Evolutionary conservation across 2,113 vertebrate species (phyloP).

Genomic region (Eurystomus gularis): DNA sequence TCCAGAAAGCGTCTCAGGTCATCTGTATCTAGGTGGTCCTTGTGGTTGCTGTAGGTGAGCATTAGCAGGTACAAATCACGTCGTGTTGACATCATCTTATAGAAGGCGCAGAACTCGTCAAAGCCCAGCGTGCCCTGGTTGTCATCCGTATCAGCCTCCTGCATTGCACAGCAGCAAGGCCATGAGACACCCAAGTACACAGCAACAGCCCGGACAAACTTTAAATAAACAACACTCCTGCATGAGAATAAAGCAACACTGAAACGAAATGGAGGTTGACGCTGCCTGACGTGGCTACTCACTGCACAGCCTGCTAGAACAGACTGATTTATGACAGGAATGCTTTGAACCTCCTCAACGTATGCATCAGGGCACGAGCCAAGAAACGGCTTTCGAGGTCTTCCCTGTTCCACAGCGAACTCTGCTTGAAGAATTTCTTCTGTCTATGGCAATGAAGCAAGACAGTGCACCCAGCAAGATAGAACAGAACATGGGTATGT

Average conservation of each 20-base stretch:
- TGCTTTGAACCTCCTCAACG: neutral
- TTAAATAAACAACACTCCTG: neutral
- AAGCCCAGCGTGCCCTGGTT: constrained; percentile 91
- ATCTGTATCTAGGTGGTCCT: constrained; percentile 85
- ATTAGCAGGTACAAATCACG: constrained; percentile 94
- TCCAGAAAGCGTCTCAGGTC: constrained; percentile 89
- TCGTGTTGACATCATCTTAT: constrained; percentile 97
- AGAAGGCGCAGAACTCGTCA: constrained; percentile 97
- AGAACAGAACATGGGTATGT: neutral
- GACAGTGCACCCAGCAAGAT: neutral
- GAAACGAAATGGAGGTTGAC: neutral
- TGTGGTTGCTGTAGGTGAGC: constrained; percentile 96
- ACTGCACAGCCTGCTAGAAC: neutral
- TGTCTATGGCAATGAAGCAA: neutral
- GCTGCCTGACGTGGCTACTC: neutral
- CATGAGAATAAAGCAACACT: neutral
- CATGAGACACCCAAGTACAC: neutral
- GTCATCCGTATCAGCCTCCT: constrained; percentile 97
- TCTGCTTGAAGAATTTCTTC: neutral
- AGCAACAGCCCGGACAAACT: neutral
- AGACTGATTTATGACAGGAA: neutral
- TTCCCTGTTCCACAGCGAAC: neutral
- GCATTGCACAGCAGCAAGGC: neutral
- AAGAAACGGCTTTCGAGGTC: neutral
- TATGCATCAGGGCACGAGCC: neutral